Evolutionary conservation across 2,797 vertebrate genomes (phyloP).

Genomic region (Hoplostethus mediterraneus): DNA sequence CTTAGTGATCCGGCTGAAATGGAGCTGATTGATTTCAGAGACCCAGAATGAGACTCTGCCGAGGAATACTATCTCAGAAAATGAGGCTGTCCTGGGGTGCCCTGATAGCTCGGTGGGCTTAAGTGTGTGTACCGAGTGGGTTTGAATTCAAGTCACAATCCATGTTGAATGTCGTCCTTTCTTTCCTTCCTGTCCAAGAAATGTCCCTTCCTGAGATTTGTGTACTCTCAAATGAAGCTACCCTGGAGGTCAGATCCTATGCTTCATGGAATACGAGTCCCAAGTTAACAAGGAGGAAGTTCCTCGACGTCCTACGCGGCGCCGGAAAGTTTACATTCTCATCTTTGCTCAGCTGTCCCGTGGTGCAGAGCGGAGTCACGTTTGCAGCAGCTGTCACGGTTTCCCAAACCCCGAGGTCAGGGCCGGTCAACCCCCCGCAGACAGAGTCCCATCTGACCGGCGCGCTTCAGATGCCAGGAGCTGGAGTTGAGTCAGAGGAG

Average conservation of each 20-base stretch:
- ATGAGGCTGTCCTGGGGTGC: background rate
- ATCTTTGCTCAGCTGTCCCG: constrained; percentile 79
- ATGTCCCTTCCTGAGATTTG: background rate
- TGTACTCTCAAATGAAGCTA: background rate
- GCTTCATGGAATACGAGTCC: constrained; percentile 44
- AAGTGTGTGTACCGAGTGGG: background rate
- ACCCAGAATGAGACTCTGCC: background rate
- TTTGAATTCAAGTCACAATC: background rate
- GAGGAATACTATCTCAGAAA: background rate
- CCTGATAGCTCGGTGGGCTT: background rate
- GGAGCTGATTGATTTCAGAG: constrained; percentile 33
- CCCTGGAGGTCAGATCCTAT: background rate
- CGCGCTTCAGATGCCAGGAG: constrained; percentile 43
- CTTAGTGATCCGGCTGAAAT: constrained; percentile 23
- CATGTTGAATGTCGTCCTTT: background rate
- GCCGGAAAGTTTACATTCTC: constrained; percentile 64
- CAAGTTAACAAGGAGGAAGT: constrained; percentile 59
- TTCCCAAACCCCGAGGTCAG: constrained; percentile 78
- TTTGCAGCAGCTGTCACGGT: constrained; percentile 75
- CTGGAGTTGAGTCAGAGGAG: constrained; percentile 50
- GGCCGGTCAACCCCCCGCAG: constrained; percentile 53
- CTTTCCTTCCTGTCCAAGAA: background rate
- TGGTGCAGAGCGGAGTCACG: constrained; percentile 25
- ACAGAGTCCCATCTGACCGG: constrained; percentile 47
- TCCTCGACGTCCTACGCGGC: constrained; percentile 26